Percentiles rank a stretch among this genome's conserved stretches.
Conservation (phyloP, 2,888 invertebrate species). For the Drosophila eohydei region DNA sequence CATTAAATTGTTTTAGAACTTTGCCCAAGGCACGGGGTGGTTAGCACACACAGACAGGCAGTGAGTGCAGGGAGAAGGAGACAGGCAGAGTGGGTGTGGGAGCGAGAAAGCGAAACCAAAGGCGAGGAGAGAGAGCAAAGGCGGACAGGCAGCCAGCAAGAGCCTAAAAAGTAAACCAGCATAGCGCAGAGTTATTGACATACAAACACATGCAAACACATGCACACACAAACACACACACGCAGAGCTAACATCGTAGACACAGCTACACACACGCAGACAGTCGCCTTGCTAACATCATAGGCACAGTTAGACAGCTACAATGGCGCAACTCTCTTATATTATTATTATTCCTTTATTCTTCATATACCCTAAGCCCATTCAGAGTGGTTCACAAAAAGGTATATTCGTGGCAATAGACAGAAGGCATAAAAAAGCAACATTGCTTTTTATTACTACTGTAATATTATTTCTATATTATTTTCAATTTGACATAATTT, state of each 20-base stretch:
- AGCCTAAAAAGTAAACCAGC: slow-evolving; percentile 70
- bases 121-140: background rate
- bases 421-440: background rate
- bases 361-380: slow-evolving; percentile 49
- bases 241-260: background rate
- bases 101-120: background rate
- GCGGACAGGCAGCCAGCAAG: slow-evolving; percentile 6
- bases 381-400: too few species aligned
- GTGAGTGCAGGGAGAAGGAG: background rate
- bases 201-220: slow-evolving; percentile 35
- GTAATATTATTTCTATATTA: slow-evolving; percentile 13
- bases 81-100: background rate
- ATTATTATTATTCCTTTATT: slow-evolving; percentile 38
- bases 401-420: background rate
- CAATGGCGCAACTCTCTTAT: slow-evolving; percentile 43
- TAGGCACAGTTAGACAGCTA: slow-evolving; percentile 28
- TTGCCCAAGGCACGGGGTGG: slow-evolving; percentile 15
- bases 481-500: slow-evolving; percentile 1
- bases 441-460: background rate
- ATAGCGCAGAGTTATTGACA: slow-evolving; percentile 66
- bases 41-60: background rate
- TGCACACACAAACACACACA: background rate
- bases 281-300: slow-evolving; percentile 1
- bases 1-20: slow-evolving; percentile 79
- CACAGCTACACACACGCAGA: slow-evolving; percentile 1